Evolutionary conservation across 2,113 vertebrate genomes (phyloP).

Genomic region (Carlito syrichta): DNA sequence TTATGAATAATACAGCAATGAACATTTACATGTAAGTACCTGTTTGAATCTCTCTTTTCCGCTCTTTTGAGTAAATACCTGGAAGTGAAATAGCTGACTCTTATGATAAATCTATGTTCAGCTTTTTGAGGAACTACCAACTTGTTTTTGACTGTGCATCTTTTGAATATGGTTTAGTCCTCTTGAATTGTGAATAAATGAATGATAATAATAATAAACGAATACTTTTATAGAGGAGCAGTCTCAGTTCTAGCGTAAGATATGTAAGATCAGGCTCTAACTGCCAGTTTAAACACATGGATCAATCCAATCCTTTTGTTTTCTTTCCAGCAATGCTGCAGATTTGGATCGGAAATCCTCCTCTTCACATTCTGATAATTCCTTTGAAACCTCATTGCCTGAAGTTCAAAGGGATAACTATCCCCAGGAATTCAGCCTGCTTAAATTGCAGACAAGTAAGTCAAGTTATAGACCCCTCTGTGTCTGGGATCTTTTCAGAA

Average conservation of each 20-base stretch:
- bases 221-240: not conserved
- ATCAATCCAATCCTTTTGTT: not conserved
- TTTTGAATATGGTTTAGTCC: slow-evolving; percentile 10
- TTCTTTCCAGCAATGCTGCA: slow-evolving; percentile 38
- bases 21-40: not conserved
- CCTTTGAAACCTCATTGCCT: slow-evolving; percentile 9
- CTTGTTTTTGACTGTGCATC: not conserved
- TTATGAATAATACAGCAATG: not conserved
- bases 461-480: not conserved
- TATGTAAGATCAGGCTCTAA: not conserved
- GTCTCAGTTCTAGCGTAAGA: not conserved
- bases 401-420: not conserved
- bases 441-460: slow-evolving; percentile 54
- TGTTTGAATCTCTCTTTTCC: not conserved
- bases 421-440: slow-evolving; percentile 48
- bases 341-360: slow-evolving; percentile 12
- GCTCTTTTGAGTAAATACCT: not conserved
- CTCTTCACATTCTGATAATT: not conserved
- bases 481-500: not conserved
- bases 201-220: not conserved
- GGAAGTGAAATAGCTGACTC: not conserved
- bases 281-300: not conserved
- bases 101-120: not conserved
- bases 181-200: not conserved
- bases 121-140: not conserved